Percentiles rank a stretch among this genome's conserved stretches.
Evolutionary conservation across 2,888 invertebrate genomes (phyloP).

Genomic region (Agrilus mali): DNA sequence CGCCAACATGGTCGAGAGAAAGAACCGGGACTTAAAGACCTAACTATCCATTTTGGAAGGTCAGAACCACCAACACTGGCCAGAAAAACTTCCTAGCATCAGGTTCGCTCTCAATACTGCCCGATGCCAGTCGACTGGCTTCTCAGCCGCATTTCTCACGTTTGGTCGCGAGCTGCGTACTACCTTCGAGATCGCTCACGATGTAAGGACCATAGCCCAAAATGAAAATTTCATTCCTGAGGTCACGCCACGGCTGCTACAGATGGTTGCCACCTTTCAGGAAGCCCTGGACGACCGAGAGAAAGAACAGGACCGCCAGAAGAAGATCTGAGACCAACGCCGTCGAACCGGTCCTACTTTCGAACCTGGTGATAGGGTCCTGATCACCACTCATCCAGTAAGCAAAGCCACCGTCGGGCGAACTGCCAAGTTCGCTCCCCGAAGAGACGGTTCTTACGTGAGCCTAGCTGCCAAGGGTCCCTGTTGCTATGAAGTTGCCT

Average conservation of each 20-base stretch:
- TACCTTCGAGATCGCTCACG: conserved; percentile 8
- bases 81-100: conserved; percentile 12
- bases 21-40: conserved; percentile 15
- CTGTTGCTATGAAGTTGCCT: conserved; percentile 3
- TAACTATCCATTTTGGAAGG: conserved; percentile 12
- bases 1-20: conserved; percentile 21
- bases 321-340: conserved; percentile 2
- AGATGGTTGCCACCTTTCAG: background rate
- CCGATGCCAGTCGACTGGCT: conserved; percentile 12
- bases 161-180: conserved; percentile 19
- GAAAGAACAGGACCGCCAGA: conserved; percentile 3
- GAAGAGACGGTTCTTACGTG: conserved; percentile 1
- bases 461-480: background rate
- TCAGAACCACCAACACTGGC: conserved; percentile 14
- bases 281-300: conserved; percentile 3
- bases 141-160: conserved; percentile 18
- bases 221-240: background rate
- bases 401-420: background rate
- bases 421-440: conserved; percentile 1
- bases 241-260: background rate
- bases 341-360: conserved; percentile 1
- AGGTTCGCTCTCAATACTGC: conserved; percentile 20
- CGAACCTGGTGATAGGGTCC: conserved; percentile 2
- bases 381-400: background rate
- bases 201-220: background rate